These are phyloP conservation scores for Amphimallon solstitiale DNA, from an alignment of 2,888 invertebrate species.

Conservation along the genomic window DNA sequence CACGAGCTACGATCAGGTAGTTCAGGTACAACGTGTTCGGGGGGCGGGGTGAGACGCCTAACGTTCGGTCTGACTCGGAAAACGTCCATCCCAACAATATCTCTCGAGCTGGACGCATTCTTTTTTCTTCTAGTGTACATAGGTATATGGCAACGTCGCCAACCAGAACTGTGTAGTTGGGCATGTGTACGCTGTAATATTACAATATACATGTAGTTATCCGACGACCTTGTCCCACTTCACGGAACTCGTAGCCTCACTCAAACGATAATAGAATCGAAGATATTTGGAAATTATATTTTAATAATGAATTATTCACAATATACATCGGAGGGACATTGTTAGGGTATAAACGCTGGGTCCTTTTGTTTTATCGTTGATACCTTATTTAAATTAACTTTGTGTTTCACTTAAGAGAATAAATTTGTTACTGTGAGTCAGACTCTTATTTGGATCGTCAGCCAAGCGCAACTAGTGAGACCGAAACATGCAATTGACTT, in stretches of 20 bases:
- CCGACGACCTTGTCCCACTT: conserved; percentile 63
- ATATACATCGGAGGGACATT: background rate
- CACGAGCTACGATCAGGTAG: no score
- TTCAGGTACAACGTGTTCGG: no score
- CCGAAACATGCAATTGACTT: conserved; percentile 52
- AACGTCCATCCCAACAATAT: no score
- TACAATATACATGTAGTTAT: conserved; percentile 52
- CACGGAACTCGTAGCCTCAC: conserved; percentile 59
- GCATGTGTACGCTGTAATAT: conserved; percentile 52
- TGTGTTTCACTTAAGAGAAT: background rate
- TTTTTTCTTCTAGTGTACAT: no score
- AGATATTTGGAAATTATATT: conserved; percentile 28
- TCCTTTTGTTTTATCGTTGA: background rate
- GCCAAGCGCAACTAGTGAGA: conserved; percentile 57
- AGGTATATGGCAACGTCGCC: no score
- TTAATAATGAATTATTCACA: conserved; percentile 1
- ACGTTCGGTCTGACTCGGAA: background rate
- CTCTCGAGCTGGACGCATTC: no score
- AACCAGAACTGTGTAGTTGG: no score
- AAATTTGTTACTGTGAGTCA: conserved; percentile 46
- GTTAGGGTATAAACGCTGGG: background rate
- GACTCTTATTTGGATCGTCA: conserved; percentile 55
- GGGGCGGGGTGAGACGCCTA: no score
- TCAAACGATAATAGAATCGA: conserved; percentile 51
- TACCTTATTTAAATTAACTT: background rate